Percentiles rank a stretch among this genome's conserved stretches.
These are phyloP conservation scores for Adineta ricciae DNA, from an alignment of 2,888 invertebrate species.

Conservation along the genomic window DNA sequence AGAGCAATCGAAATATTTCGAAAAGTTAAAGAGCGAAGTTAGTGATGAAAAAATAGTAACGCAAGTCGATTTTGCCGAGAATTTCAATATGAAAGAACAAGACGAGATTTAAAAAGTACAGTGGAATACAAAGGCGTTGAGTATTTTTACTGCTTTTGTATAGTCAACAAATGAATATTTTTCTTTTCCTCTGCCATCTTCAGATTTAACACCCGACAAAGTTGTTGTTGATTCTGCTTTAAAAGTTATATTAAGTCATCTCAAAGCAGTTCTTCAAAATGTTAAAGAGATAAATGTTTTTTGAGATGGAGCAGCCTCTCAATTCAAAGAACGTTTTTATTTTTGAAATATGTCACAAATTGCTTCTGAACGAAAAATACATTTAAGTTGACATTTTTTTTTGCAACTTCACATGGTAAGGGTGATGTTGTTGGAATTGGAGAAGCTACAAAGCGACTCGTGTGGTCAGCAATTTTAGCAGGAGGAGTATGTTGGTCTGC, in stretches of 20 bases:
- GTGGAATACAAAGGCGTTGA: background rate
- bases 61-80: background rate
- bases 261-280: background rate
- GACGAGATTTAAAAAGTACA: background rate
- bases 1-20: too few species aligned
- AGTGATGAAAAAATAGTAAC: background rate
- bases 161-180: background rate
- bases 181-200: background rate
- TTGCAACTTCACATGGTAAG: background rate
- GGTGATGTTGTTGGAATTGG: background rate
- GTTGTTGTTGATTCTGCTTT: background rate
- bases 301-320: background rate
- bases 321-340: background rate
- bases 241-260: background rate
- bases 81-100: conserved; percentile 1
- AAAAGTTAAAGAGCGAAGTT: too few species aligned
- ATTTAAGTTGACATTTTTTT: background rate
- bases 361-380: background rate
- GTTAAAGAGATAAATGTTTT: background rate
- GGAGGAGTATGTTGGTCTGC: too few species aligned
- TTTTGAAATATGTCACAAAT: background rate
- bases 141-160: background rate
- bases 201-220: background rate
- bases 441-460: background rate
- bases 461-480: background rate